Conservation (phyloP, 2,888 invertebrate genomes). For the Copidosoma aretas region DNA sequence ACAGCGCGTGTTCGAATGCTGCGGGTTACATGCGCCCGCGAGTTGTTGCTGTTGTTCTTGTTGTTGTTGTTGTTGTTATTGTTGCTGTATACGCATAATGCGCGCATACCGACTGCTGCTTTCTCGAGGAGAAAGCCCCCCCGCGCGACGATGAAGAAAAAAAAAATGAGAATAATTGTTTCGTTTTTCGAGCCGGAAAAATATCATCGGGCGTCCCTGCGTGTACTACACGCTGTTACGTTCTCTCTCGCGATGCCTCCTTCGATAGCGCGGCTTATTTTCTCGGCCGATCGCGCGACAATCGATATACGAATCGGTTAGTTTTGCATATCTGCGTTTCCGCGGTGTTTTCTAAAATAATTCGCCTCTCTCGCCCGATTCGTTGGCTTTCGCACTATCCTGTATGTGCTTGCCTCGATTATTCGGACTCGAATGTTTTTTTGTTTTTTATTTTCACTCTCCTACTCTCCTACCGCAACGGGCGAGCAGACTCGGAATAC, state of each 20-base stretch:
- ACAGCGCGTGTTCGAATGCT: no score
- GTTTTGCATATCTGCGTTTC: neutral
- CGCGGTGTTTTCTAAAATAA: neutral
- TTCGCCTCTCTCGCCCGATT: neutral
- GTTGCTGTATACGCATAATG: no score
- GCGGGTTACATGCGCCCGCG: no score
- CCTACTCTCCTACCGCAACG: neutral
- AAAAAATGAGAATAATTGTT: conserved; percentile 35
- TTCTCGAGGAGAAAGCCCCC: conserved; percentile 35
- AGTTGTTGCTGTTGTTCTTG: no score
- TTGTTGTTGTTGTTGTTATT: no score
- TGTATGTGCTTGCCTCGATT: neutral
- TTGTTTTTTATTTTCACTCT: no score
- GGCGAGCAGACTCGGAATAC: neutral
- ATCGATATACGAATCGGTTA: neutral
- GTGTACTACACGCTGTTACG: neutral
- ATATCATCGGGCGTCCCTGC: neutral
- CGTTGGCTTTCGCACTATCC: neutral
- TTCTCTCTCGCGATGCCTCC: neutral
- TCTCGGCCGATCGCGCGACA: neutral
- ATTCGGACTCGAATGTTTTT: neutral
- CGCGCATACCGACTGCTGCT: conserved; percentile 10
- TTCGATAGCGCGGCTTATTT: neutral
- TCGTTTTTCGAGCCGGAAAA: conserved; percentile 6
- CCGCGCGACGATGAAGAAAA: conserved; percentile 29